Conservation (phyloP, 2,113 vertebrate species). For the mouse (Mus musculus) region DNA sequence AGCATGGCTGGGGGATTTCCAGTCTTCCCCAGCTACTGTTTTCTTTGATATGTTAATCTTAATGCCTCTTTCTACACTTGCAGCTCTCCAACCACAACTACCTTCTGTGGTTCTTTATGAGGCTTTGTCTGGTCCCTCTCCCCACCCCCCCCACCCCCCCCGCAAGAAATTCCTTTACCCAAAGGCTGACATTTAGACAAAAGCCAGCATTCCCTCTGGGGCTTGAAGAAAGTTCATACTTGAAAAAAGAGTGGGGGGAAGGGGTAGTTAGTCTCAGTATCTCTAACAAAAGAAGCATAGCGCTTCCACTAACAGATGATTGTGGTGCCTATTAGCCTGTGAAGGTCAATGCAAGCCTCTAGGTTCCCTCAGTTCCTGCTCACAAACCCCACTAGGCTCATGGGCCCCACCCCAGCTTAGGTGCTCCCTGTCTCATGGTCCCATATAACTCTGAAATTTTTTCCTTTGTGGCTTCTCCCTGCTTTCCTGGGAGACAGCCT, state of each 20-base stretch:
- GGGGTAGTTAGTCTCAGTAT: neutral
- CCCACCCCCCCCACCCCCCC: no score
- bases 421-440: neutral
- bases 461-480: neutral
- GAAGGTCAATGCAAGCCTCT: neutral
- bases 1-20: neutral
- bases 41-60: neutral
- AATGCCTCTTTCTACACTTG: neutral
- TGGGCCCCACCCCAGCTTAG: neutral
- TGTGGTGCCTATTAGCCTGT: neutral
- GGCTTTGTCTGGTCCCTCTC: neutral
- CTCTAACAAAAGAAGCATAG: neutral
- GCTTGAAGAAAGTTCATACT: neutral
- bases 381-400: neutral
- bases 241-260: neutral
- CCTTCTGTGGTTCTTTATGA: neutral
- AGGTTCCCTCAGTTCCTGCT: neutral
- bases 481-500: neutral
- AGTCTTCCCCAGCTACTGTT: neutral
- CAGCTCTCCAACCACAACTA: neutral
- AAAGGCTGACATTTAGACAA: neutral
- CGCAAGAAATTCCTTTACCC: neutral
- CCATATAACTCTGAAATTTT: neutral
- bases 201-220: neutral
- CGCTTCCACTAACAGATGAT: neutral